Evolutionary conservation across 2,113 vertebrate species (phyloP), one percentile per base, ranked within the genome.

Genomic region (Mus pahari): DNA sequence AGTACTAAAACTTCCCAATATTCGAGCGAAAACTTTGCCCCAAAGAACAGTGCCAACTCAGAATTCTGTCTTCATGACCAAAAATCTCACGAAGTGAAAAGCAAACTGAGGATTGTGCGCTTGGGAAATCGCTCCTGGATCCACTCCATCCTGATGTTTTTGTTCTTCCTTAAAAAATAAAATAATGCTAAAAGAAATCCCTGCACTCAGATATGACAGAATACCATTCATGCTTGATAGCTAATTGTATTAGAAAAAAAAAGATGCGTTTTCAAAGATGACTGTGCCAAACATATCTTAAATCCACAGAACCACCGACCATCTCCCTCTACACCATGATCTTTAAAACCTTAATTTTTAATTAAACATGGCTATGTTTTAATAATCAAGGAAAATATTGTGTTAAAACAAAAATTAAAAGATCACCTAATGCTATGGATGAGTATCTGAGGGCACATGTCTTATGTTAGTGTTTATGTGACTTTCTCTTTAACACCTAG

Each of bases 391-490:
- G 53, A 17, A 92, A 93, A 74, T 53, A 64, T 60, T 66, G 87
- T 58, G 58, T 42, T 50, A 71, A 90, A 60, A n/a, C 1, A 66
- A 45, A 89, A 91, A 53, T 62, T 26, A 71, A 64, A 90, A 94
- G n/a, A 70, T 90, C 79, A 87, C 50, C 33, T 92, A 95, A 95
- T 96, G 92, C 64, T 91, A 79, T 70, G 26, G 19, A 95, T 78
- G 64, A 36, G 50, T 91, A 91, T 89, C 96, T 42, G 62, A 91
- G 75, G 53, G 20, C 22, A 86, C 12, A 53, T 66, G 75, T 50
- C 60, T 86, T 78, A 42, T 45, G 16, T 73, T 89, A 92, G 89
- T 79, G 50, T 89, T 94, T 87, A 78, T 86, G 77, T 94, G 36
- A 95, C 81, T 4, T 96, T 94, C 64, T 70, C 74, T 62, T 94